A percentile compares a stretch with the other conserved stretches of the same genome.
Evolutionary conservation across 2,113 vertebrate species (phyloP).

Genomic region (Gymnarchus niloticus): DNA sequence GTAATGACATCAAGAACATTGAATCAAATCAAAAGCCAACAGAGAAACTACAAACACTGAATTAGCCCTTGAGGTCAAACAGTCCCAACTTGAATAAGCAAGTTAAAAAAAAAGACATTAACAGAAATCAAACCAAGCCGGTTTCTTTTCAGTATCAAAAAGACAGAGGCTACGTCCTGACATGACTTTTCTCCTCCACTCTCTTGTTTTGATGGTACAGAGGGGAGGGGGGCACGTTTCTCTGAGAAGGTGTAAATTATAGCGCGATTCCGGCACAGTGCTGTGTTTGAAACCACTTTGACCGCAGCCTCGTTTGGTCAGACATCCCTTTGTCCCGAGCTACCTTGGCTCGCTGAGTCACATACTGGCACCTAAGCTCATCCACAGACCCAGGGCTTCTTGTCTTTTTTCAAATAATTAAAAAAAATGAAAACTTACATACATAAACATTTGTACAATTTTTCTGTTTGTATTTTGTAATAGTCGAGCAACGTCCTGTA

Average conservation of each 20-base stretch:
- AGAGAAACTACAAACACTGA: constrained; percentile 50
- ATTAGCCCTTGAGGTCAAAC: constrained; percentile 71
- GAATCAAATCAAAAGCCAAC: constrained; percentile 31
- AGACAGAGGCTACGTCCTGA: constrained; percentile 10
- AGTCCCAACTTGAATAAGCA: constrained; percentile 45
- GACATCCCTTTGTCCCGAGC: constrained; percentile 28
- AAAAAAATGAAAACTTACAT: constrained; percentile 19
- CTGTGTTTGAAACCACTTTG: background rate
- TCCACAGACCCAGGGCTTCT: constrained; percentile 30
- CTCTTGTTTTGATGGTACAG: constrained; percentile 20
- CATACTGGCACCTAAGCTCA: background rate
- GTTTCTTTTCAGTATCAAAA: constrained; percentile 28
- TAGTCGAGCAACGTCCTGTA: constrained; percentile 33
- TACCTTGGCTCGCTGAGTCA: constrained; percentile 21
- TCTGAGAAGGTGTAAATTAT: constrained; percentile 24
- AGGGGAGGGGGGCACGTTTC: constrained; percentile 17
- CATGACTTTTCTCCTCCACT: constrained; percentile 16
- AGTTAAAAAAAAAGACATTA: constrained; percentile 21
- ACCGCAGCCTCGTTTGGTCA: background rate
- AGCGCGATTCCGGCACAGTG: constrained; percentile 6
- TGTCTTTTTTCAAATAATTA: constrained; percentile 30
- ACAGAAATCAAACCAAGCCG: constrained; percentile 33
- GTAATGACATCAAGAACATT: constrained; percentile 31
- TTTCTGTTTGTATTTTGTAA: constrained; percentile 38
- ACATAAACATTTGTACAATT: constrained; percentile 32